Percentiles rank a stretch among this genome's conserved stretches.
Evolutionary conservation across 2,888 invertebrate genomes (phyloP).

Genomic region (Boloria selene): DNA sequence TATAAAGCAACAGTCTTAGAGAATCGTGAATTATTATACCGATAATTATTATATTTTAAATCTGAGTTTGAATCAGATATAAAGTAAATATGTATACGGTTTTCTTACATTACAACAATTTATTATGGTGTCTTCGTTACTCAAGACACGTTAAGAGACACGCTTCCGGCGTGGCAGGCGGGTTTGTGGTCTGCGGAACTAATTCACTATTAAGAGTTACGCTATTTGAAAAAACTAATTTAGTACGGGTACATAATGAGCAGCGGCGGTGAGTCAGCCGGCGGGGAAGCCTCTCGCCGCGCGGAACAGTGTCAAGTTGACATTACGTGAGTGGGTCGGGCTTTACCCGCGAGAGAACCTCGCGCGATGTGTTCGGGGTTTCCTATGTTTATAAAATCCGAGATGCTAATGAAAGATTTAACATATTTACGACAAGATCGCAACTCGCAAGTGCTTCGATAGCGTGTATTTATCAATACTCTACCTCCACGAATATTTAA

Average conservation of each 20-base stretch:
- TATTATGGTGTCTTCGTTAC: too few species aligned
- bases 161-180: too few species aligned
- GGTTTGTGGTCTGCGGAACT: background rate
- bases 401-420: background rate
- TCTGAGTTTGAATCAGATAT: background rate
- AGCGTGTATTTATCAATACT: too few species aligned
- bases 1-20: background rate
- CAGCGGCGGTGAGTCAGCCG: constrained; percentile 1
- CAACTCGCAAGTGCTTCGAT: too few species aligned
- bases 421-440: too few species aligned
- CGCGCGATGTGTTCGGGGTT: background rate
- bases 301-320: constrained; percentile 11
- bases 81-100: background rate
- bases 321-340: constrained; percentile 18
- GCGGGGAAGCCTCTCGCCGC: constrained; percentile 19
- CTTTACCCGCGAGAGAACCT: constrained; percentile 7
- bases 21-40: background rate
- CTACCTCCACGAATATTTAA: too few species aligned
- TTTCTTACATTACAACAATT: too few species aligned
- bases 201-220: background rate
- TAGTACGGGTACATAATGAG: background rate
- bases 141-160: too few species aligned
- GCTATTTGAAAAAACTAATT: too few species aligned
- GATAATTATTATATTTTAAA: background rate
- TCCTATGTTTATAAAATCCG: background rate